Percentiles rank a stretch among this genome's conserved stretches.
phyloP scores from a whole-genome alignment of 2,888 invertebrate species.

The Spodoptera exigua region DNA sequence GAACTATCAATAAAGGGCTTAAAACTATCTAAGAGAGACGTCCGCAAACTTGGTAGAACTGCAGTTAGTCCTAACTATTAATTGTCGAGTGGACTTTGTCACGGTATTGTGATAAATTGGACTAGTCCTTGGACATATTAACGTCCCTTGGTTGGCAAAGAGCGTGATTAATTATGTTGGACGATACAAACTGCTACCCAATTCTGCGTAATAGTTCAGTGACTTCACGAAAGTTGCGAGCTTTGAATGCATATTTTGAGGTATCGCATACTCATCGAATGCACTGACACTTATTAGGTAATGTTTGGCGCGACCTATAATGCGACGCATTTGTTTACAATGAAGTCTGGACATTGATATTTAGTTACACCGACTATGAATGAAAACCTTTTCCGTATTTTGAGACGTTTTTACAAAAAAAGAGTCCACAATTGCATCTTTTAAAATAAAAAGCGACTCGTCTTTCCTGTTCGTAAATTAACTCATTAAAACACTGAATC shows the following conservation, averaged over 20 bases:
- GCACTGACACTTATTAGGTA: conserved; percentile 42
- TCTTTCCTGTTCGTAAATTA: too few relatives aligned
- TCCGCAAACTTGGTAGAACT: conserved; percentile 53
- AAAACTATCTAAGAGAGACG: conserved; percentile 32
- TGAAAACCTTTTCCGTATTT: not conserved
- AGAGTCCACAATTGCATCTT: too few relatives aligned
- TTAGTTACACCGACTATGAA: conserved; percentile 4
- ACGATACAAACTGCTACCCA: conserved; percentile 73
- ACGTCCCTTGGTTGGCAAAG: conserved; percentile 75
- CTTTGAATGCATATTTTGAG: conserved; percentile 58
- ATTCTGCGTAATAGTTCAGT: conserved; percentile 83
- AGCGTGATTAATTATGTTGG: conserved; percentile 83
- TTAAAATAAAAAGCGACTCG: not conserved
- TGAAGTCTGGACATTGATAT: conserved; percentile 16
- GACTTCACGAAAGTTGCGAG: conserved; percentile 68
- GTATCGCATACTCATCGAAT: conserved; percentile 30
- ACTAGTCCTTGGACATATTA: conserved; percentile 81
- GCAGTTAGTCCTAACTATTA: conserved; percentile 75
- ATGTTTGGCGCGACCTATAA: conserved; percentile 40
- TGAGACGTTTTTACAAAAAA: too few relatives aligned
- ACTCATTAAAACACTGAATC: too few relatives aligned
- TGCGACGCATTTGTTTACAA: conserved; percentile 33
- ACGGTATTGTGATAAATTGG: conserved; percentile 81
- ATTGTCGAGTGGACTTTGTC: conserved; percentile 74
- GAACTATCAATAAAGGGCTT: conserved; percentile 44